These are phyloP conservation scores for Ophion costatus DNA, from an alignment of 2,888 invertebrate genomes.

Conservation along the genomic window DNA sequence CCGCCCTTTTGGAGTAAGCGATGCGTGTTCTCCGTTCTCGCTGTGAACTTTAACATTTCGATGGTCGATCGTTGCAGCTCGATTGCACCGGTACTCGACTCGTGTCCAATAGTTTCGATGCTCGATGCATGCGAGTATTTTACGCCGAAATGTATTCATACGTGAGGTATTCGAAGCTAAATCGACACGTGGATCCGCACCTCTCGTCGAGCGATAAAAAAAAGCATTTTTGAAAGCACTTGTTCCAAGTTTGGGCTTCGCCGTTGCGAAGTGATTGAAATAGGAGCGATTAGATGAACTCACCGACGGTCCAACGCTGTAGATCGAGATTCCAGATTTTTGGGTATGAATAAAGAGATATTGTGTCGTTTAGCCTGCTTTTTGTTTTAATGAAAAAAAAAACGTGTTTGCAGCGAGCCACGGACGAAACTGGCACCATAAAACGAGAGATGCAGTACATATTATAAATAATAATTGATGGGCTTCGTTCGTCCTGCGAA, in stretches of 20 bases:
- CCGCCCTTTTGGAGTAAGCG: constrained; percentile 11
- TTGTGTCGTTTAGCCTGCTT: background rate
- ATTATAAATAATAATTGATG: constrained; percentile 67
- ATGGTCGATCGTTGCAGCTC: constrained; percentile 30
- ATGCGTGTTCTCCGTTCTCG: constrained; percentile 6
- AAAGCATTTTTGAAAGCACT: too few relatives aligned
- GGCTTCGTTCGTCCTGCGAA: constrained; percentile 60
- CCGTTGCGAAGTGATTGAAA: too few relatives aligned
- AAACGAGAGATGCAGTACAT: constrained; percentile 50
- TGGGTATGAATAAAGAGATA: background rate
- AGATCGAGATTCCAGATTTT: background rate
- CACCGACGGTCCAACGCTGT: too few relatives aligned
- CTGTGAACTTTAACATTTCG: constrained; percentile 29
- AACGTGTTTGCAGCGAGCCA: background rate
- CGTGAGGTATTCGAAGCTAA: constrained; percentile 3
- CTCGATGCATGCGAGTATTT: background rate
- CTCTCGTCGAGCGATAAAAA: too few relatives aligned
- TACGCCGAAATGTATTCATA: background rate
- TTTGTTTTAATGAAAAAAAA: background rate
- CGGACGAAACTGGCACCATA: background rate
- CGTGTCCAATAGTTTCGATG: constrained; percentile 11
- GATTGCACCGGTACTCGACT: constrained; percentile 20
- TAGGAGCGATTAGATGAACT: too few relatives aligned
- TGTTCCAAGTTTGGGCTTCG: too few relatives aligned
- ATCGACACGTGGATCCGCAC: background rate